Base-by-base conservation (phyloP, 2,113 vertebrate species). In the Chloropsis cyanopogon region DNA sequence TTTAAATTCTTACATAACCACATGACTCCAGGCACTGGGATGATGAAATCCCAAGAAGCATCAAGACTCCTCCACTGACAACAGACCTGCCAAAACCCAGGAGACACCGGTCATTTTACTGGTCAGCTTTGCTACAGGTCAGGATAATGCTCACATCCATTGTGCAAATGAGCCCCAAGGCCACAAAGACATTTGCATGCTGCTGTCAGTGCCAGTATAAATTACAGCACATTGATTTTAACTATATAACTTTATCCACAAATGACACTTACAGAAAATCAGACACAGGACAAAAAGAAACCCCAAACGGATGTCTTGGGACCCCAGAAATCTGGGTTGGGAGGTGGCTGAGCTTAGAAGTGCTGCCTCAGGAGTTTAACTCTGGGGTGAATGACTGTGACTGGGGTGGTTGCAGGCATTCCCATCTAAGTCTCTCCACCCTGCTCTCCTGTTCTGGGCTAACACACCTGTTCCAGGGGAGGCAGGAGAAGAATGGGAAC, bases 31-130 rank as follows among this genome's bases (percentile, higher is more conserved):
- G 73, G 84, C 78, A 29, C 42, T 19, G 41, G 23, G 59, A 68
- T 90, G 93, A 92, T 44, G 84, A 95, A 96, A 96, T 65, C n/a
- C 72, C 26, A 49, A 78, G 31, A 6, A 84, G 56, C 65, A 76
- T 53, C 18, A 61, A 76, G 37, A 14, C 39, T 83, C 39, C 35
- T 44, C 31, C 33, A 4, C 57, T 42, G 70, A 16, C n/a, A 49
- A 20, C 0, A 5, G 31, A 65, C 25, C n/a, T 35, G 42, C 53
- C 47, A 64, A 71, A 79, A 44, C 26, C 10, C 49, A 29, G 57
- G 20, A 75, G 57, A 42, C 31, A 14, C 0, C 0, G 49, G 24
- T 24, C 29, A 4, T 71, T 66, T 60, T 24, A 25, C 22, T 6
- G 31, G n/a, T 47, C 20, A 21, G 52, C n/a, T 86, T 44, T 86